Conservation (phyloP, 1,140 invertebrate species). For the Cotesia chilonis region DNA sequence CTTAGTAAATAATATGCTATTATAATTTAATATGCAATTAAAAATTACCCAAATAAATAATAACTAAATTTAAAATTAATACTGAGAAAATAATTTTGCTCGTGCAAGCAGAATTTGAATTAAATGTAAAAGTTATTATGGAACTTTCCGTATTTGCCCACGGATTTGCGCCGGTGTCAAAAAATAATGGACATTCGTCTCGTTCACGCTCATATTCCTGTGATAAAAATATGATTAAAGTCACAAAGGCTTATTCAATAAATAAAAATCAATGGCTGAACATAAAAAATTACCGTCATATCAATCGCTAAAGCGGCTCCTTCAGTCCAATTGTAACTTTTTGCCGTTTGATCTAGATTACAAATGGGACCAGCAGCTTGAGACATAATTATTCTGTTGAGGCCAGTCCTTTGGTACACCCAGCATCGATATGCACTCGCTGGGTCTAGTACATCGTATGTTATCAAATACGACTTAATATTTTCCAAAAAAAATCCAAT, state of each 20-base stretch:
- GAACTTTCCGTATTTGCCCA: slow-evolving; percentile 78
- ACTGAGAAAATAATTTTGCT: no score
- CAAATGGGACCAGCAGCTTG: slow-evolving; percentile 92
- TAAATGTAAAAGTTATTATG: slow-evolving; percentile 74
- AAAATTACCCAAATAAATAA: no score
- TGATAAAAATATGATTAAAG: slow-evolving; percentile 41
- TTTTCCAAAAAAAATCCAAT: slow-evolving; percentile 99
- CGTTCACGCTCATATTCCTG: slow-evolving; percentile 69
- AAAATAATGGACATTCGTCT: slow-evolving; percentile 94
- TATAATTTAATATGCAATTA: no score
- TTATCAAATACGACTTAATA: slow-evolving; percentile 95
- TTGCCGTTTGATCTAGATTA: slow-evolving; percentile 88
- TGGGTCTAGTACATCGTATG: slow-evolving; percentile 95
- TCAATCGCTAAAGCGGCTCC: slow-evolving; percentile 90
- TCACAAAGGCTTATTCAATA: no score
- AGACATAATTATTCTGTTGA: slow-evolving; percentile 90
- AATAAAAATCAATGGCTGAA: no score
- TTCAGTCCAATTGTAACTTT: slow-evolving; percentile 85
- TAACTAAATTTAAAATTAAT: no score
- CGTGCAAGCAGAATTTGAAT: slow-evolving; percentile 11
- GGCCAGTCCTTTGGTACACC: slow-evolving; percentile 95
- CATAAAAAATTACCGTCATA: slow-evolving; percentile 74
- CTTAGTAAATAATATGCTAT: no score
- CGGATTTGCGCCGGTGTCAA: slow-evolving; percentile 90
- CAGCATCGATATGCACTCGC: slow-evolving; percentile 96